A percentile compares a stretch with the other conserved stretches of the same genome.
phyloP scores from a whole-genome alignment of 1,140 invertebrate genomes.

The Euglossa dilemma region DNA sequence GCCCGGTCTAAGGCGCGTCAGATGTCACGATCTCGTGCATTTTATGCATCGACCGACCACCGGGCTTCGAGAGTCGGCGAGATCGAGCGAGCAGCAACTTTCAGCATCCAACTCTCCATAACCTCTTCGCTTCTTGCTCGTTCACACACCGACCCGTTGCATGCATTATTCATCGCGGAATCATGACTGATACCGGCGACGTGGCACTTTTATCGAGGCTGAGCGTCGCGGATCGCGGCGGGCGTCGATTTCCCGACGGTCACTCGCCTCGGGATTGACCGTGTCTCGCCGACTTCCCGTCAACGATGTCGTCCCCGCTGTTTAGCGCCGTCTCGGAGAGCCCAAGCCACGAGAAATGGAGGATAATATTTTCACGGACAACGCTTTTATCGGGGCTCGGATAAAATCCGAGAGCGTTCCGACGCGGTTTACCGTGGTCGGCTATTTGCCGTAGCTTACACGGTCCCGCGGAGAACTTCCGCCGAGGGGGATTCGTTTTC shows the following conservation, averaged over 20 bases:
- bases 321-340: not conserved
- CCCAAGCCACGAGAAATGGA: not conserved
- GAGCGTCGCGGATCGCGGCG: slow-evolving; percentile 65
- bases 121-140: not conserved
- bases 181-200: slow-evolving; percentile 78
- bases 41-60: slow-evolving; percentile 49
- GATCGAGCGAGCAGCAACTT: slow-evolving; percentile 38
- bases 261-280: slow-evolving; percentile 10
- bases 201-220: slow-evolving; percentile 74
- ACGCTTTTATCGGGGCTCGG: not conserved
- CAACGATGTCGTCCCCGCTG: not conserved
- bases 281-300: not conserved
- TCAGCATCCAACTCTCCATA: slow-evolving; percentile 28
- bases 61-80: not conserved
- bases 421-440: too few relatives aligned
- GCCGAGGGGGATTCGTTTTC: too few relatives aligned
- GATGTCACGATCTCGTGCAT: slow-evolving; percentile 65
- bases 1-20: slow-evolving; percentile 46
- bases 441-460: too few relatives aligned
- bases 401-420: not conserved
- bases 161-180: slow-evolving; percentile 79
- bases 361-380: not conserved
- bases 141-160: slow-evolving; percentile 28
- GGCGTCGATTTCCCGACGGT: slow-evolving; percentile 55
- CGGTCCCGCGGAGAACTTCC: too few relatives aligned